Base-by-base conservation (phyloP, 1,140 invertebrate genomes). In the Conopomorpha cramerella region DNA sequence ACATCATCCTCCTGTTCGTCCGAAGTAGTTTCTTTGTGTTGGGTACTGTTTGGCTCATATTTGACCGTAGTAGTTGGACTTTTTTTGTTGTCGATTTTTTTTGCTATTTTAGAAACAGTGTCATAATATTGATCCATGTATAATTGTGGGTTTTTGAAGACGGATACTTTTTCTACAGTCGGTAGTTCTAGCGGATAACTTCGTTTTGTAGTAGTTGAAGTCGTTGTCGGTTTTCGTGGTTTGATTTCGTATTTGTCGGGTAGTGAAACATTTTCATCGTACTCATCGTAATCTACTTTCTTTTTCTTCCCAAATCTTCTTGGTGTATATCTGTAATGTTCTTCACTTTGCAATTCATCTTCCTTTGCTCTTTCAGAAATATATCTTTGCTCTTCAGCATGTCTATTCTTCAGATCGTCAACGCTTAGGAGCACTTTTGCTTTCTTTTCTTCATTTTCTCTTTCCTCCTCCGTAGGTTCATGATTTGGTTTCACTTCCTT, bases 371-470 rank as follows among this genome's bases (percentile, higher is more conserved):
- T 64, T 44, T 71, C 67, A 11, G 54, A 55, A 47, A 76, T 63
- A 8, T 34, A 35, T 41, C 51, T 51, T 47, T 72, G 67, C 45
- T 76, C 67, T 37, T 59, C 31, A 10, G 52, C 62, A 41, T 76
- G 71, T 15, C 65, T 42, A 42, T 52, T 43, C 56, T 76, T 76
- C 25, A 76, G 45, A 33, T 68, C 59, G 39, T 76, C 71, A 15
- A 76, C 67, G 33, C 46, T 56, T 8, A 46, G 50, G 13, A 76
- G 42, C 26, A 74, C 62, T 33, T 49, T 56, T n/a, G 54, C 57
- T 43, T 74, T 74, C 30, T 59, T 65, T 12, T 49, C 58, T 32
- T 32, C 14, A 14, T n/a, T 32, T 32, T 32, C 4, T 32, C 16
- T 6, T 32, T 32, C 16, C 30, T 32, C 8, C 4, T 2, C 16